Conservation (phyloP, 2,888 invertebrate genomes). For the Odontomyia ornata region DNA sequence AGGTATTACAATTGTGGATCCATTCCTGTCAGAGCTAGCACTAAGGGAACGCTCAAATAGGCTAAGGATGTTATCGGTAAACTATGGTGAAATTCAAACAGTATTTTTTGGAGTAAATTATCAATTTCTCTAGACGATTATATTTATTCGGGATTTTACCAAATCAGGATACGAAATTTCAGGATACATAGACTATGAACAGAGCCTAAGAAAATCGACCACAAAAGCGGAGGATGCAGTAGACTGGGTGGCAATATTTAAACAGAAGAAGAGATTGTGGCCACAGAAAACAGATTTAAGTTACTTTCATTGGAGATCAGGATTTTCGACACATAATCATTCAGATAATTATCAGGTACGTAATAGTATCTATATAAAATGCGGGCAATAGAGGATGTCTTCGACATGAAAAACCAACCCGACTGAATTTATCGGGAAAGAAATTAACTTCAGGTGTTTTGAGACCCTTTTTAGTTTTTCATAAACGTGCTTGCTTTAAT, state of each 20-base stretch:
- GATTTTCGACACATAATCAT: slow-evolving; percentile 74
- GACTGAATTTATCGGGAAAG: too few relatives aligned
- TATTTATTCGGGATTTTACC: slow-evolving; percentile 77
- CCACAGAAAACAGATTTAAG: slow-evolving; percentile 75
- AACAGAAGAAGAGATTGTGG: slow-evolving; percentile 70
- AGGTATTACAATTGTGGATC: slow-evolving; percentile 67
- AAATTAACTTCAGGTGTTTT: too few relatives aligned
- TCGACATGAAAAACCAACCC: neutral
- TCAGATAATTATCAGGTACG: slow-evolving; percentile 82
- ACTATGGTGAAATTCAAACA: neutral
- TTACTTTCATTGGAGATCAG: slow-evolving; percentile 79
- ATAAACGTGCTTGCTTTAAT: too few relatives aligned
- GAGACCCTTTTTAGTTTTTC: too few relatives aligned
- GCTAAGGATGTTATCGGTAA: slow-evolving; percentile 75
- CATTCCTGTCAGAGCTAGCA: slow-evolving; percentile 75
- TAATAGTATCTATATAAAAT: too few relatives aligned
- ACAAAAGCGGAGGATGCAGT: slow-evolving; percentile 58
- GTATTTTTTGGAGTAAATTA: neutral
- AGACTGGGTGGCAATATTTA: slow-evolving; percentile 81
- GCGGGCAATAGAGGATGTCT: too few relatives aligned
- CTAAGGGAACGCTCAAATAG: slow-evolving; percentile 78
- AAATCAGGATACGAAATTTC: slow-evolving; percentile 81
- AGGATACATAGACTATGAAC: slow-evolving; percentile 81
- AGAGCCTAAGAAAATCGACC: slow-evolving; percentile 56
- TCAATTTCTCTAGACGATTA: slow-evolving; percentile 71